Base-by-base conservation (phyloP, 2,888 invertebrate species). In the Acanthopleura granulata region DNA sequence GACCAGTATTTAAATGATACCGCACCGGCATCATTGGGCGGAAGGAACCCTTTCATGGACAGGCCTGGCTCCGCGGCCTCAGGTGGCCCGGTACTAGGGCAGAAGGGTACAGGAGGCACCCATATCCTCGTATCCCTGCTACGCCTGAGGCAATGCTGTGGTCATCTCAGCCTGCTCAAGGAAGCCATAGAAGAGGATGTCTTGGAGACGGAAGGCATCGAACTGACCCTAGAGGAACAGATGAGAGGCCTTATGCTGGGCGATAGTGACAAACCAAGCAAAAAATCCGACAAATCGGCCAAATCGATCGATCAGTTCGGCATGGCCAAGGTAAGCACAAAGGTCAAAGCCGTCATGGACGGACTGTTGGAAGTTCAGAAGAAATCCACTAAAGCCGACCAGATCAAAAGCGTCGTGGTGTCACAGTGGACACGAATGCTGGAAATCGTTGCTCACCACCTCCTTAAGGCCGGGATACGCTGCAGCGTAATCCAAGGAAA, bases 401-500 rank as follows among this genome's bases (percentile, higher is more conserved):
- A 77, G 16, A 69, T 77, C 73, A 80, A 80, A 66, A 77, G 92
- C 82, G 91, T 92, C 25, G 93, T 99, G 9, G 96, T 99, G 0
- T 98, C 97, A 0, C 98, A 98, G 87, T 99, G 98, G 98, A 95
- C 96, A 0, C 93, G 94, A 0, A 94, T 96, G 85, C 91, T 99
- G 12, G 91, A 93, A 0, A 92, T 98, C 62, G 91, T 98, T 14
- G 93, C 93, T 51, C 85, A 88, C 0, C 94, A 95, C 88, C 91
- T 99, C 72, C 49, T 79, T 25, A 80, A 87, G 22, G 89, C 90
- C 22, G 89, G 92, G 0, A 91, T 95, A 11, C 85, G 90, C 30
- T 93, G 93, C 83, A 93, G 93, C 0, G 93, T 93, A 0, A 94
- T 99, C 16, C 94, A 94, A 85, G 98, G 98, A 0, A 85, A 90